Conservation (phyloP, 2,888 invertebrate genomes). For the Anodontia alba region DNA sequence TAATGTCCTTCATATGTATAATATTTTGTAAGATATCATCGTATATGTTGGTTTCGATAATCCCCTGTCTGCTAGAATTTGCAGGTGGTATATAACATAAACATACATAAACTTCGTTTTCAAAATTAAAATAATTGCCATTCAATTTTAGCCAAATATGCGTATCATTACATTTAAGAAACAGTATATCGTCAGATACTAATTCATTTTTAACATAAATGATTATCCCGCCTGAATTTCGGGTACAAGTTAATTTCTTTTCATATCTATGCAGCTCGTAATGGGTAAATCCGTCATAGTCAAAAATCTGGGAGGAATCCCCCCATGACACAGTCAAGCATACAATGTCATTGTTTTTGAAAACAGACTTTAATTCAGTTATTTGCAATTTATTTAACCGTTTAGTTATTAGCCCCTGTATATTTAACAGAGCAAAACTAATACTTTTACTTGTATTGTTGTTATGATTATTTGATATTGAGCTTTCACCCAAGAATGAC, state of each 20-base stretch:
- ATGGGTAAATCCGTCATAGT: conserved; percentile 6
- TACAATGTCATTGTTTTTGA: conserved; percentile 10
- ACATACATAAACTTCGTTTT: not conserved
- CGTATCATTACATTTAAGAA: not conserved
- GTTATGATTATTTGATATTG: too few species aligned
- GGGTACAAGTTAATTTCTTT: not conserved
- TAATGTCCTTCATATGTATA: not conserved
- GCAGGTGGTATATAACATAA: not conserved
- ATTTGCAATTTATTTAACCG: not conserved
- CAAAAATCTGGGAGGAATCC: not conserved
- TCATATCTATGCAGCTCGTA: not conserved
- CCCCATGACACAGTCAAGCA: conserved; percentile 11
- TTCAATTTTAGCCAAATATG: not conserved
- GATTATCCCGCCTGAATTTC: not conserved
- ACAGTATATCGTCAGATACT: not conserved
- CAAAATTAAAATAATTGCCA: not conserved
- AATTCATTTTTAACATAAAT: conserved; percentile 10
- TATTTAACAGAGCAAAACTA: not conserved
- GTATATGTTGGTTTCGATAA: not conserved
- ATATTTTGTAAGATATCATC: conserved; percentile 1
- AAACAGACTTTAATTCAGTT: not conserved
- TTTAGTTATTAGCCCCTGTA: conserved; percentile 14
- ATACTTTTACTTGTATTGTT: not conserved
- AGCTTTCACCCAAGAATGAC: too few species aligned
- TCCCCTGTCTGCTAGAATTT: not conserved